These are phyloP conservation scores for Phocoena phocoena DNA, from an alignment of 2,113 vertebrate genomes.

Conservation along the genomic window DNA sequence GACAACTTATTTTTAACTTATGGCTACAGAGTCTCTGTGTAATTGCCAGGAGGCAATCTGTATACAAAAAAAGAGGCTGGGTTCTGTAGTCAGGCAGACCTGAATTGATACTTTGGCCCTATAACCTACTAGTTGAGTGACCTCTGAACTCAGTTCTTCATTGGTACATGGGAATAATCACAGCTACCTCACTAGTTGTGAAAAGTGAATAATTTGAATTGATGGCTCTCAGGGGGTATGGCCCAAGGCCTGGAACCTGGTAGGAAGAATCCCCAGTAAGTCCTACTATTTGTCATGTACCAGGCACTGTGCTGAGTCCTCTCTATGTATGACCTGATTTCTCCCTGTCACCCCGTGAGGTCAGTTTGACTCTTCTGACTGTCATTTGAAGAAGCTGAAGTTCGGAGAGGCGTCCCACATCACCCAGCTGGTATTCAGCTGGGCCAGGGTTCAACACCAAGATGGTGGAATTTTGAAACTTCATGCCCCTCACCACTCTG, in stretches of 20 bases:
- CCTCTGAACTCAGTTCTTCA: background rate
- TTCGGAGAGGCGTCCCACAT: too few species aligned
- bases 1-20: slow-evolving; percentile 26
- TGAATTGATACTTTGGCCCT: background rate
- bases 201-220: background rate
- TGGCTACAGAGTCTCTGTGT: background rate
- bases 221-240: background rate
- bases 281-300: fast-evolving
- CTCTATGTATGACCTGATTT: fast-evolving
- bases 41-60: background rate
- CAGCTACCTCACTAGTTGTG: background rate
- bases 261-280: background rate
- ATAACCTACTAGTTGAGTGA: background rate
- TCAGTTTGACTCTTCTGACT: background rate
- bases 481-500: fast-evolving
- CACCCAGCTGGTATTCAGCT: background rate
- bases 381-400: background rate
- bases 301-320: fast-evolving
- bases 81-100: background rate
- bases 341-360: background rate
- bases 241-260: background rate
- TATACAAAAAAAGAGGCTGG: background rate
- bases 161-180: background rate
- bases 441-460: background rate
- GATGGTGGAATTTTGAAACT: background rate